Evolutionary conservation across 2,888 invertebrate species (phyloP), one percentile per base, ranked within the genome.

Genomic region (Drosophila pseudotalamancana): DNA sequence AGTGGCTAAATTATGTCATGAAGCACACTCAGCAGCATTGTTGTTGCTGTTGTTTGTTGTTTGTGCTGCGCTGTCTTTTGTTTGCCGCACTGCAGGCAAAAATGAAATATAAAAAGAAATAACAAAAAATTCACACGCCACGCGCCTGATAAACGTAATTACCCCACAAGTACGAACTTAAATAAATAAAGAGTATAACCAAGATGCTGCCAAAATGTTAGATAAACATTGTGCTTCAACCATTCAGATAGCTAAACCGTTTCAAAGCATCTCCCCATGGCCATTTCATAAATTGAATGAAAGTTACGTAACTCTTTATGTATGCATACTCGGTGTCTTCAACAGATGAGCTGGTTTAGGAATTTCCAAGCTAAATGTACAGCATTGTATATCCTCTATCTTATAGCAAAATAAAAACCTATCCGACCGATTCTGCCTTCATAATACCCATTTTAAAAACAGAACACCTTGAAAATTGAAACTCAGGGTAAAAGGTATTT

Each of bases 1-100:
- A 73, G 69, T 69, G 60, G 48, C 53, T 55, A 86, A 71, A 77
- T 84, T 86, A 84, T 83, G 88, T 84, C 88, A 84, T 77, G 62
- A 55, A 56, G 54, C 39, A 46, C 46, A 34, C 27, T 27, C 35
- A 25, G 14, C 34, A 12, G 19, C 32, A 32, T 45, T 29, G 63
- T 8, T 51, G 65, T 25, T 39, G 46, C 31, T 50, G 59, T 8
- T 45, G 54, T 6, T 46, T 18, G 31, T 35, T 56, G 32, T 37
- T 40, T 12, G 16, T 34, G 55, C 42, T 55, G 50, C 27, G n/a
- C 48, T 40, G 50, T 61, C 76, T 73, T 76, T 72, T 73, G 67
- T 72, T 72, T 72, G 66, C 35, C 77, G 67, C 77, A 67, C 45
- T 77, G 77, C 73, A 70, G 80, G 18, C 53, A 49, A 67, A 69